Percentiles rank a stretch among this genome's conserved stretches.
Evolutionary conservation across 2,888 invertebrate species (phyloP).

Genomic region (Darwinula stevensoni): DNA sequence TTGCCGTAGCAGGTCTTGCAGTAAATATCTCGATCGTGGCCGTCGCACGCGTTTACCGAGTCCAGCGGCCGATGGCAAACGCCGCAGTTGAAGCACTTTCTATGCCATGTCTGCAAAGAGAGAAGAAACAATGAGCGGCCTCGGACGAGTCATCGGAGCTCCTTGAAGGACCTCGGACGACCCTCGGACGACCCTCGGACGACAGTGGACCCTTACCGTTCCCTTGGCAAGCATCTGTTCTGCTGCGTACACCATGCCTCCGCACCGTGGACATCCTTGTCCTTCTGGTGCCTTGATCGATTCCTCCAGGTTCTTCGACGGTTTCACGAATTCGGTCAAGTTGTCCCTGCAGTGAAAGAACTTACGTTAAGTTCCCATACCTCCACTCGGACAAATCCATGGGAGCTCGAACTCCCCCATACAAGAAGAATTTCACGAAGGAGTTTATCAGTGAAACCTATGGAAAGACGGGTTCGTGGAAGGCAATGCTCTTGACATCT

Average conservation of each 20-base stretch:
- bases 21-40: slow-evolving; percentile 80
- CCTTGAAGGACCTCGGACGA: too few species aligned
- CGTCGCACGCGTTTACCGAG: slow-evolving; percentile 71
- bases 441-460: too few species aligned
- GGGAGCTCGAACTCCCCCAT: too few species aligned
- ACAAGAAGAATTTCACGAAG: too few species aligned
- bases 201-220: slow-evolving; percentile 25
- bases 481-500: too few species aligned
- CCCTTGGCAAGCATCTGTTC: slow-evolving; percentile 87
- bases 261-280: slow-evolving; percentile 57
- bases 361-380: neutral
- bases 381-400: neutral
- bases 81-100: slow-evolving; percentile 74
- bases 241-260: slow-evolving; percentile 82
- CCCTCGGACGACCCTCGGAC: too few species aligned
- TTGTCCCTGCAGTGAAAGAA: neutral
- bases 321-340: neutral
- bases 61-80: slow-evolving; percentile 60
- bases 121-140: too few species aligned
- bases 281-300: slow-evolving; percentile 59
- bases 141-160: too few species aligned
- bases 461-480: too few species aligned
- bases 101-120: slow-evolving; percentile 13
- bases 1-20: slow-evolving; percentile 87
- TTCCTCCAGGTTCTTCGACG: neutral